Conservation (phyloP, 2,113 vertebrate genomes). For the Lepisosteus oculatus region DNA sequence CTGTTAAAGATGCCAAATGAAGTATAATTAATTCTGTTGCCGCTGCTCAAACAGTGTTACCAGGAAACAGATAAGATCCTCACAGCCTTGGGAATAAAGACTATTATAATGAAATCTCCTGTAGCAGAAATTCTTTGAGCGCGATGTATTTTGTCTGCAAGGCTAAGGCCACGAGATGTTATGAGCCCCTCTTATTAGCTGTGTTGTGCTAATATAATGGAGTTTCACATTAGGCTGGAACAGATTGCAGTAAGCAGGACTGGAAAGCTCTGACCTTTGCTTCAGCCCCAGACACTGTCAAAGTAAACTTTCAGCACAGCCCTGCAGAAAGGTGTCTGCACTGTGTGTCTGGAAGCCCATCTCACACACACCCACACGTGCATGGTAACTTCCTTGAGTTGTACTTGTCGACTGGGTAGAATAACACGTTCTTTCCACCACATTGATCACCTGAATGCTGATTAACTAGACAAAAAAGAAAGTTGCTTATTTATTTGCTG, state of each 20-base stretch:
- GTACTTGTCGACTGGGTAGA: not conserved
- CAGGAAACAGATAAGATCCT: conserved; percentile 32
- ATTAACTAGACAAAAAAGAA: not conserved
- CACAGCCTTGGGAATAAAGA: conserved; percentile 20
- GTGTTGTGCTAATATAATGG: conserved; percentile 1
- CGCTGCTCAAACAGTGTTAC: conserved; percentile 66
- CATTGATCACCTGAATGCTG: not conserved
- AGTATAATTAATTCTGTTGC: conserved; percentile 87
- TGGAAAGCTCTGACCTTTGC: not conserved
- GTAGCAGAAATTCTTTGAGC: conserved; percentile 17
- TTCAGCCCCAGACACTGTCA: not conserved
- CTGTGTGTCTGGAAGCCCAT: not conserved
- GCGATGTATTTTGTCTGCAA: not conserved
- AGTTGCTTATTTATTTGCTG: not conserved
- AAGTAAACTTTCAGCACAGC: not conserved
- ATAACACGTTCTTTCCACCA: not conserved
- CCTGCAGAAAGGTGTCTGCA: not conserved
- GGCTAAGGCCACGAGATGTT: not conserved
- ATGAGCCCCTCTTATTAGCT: not conserved
- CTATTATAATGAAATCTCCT: conserved; percentile 22
- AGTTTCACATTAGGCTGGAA: not conserved
- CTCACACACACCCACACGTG: too few species aligned
- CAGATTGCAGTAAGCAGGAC: not conserved
- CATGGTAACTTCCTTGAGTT: not conserved
- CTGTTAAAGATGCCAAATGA: conserved; percentile 89